Evolutionary conservation across 1,140 invertebrate genomes (phyloP).

Genomic region (Caerostris darwini): DNA sequence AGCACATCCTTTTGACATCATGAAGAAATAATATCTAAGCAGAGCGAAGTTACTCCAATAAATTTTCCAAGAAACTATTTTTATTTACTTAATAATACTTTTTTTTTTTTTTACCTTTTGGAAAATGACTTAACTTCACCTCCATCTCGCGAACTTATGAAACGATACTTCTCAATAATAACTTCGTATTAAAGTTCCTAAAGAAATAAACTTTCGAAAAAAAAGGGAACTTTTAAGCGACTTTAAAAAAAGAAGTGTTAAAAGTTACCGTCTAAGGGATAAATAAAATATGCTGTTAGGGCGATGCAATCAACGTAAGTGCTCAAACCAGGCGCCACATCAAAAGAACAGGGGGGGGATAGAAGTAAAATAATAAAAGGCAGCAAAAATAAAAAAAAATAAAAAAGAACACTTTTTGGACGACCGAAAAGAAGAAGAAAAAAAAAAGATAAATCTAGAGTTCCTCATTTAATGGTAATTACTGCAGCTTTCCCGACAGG

Average conservation of each 20-base stretch:
- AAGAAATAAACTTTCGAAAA: constrained; percentile 69
- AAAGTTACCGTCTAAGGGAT: constrained; percentile 71
- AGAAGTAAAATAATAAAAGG: constrained; percentile 15
- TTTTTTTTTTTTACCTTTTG: background rate
- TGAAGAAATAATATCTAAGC: background rate
- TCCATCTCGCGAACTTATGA: constrained; percentile 44
- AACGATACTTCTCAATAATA: constrained; percentile 69
- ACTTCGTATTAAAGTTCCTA: constrained; percentile 62
- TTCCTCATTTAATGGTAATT: constrained; percentile 75
- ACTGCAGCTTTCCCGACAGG: constrained; percentile 43
- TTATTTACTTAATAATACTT: background rate
- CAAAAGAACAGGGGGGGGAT: constrained; percentile 16
- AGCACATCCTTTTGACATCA: background rate
- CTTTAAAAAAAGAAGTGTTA: constrained; percentile 72
- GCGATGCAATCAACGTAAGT: constrained; percentile 73
- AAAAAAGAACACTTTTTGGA: constrained; percentile 48
- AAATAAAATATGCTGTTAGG: constrained; percentile 74
- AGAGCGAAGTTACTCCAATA: background rate
- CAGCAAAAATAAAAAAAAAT: background rate
- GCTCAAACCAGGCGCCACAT: constrained; percentile 31
- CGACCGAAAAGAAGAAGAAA: background rate
- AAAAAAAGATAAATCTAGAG: constrained; percentile 64
- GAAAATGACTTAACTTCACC: background rate
- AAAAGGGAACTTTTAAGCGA: constrained; percentile 72
- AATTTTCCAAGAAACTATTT: background rate